A percentile compares a stretch with the other conserved stretches of the same genome.
These are phyloP conservation scores for Opisthocomus hoazin DNA, from an alignment of 2,113 vertebrate genomes.

Conservation along the genomic window DNA sequence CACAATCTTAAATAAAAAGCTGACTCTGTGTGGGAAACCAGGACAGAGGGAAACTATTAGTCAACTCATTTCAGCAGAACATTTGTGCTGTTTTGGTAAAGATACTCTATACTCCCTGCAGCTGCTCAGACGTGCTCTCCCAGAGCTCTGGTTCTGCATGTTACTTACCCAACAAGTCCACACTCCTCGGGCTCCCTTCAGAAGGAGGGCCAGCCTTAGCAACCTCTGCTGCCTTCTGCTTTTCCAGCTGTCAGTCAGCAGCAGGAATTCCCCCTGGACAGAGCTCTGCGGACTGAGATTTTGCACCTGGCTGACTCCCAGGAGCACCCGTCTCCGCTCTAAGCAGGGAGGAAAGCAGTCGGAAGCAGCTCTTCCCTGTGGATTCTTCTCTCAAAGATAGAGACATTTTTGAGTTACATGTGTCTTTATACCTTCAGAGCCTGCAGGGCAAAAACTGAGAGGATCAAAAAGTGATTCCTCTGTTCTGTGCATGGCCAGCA, in stretches of 20 bases:
- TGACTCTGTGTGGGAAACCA: background rate
- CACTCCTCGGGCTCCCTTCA: background rate
- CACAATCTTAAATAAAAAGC: background rate
- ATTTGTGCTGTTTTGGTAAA: background rate
- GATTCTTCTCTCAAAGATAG: background rate
- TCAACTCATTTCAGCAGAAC: conserved; percentile 10
- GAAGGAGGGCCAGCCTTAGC: background rate
- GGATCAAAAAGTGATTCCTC: background rate
- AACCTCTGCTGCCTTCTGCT: background rate
- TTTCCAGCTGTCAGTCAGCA: background rate
- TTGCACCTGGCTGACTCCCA: background rate
- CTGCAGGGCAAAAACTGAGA: background rate
- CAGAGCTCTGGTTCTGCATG: background rate
- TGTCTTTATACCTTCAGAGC: background rate
- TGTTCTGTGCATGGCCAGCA: accelerated
- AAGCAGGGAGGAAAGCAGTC: background rate
- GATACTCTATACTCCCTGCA: background rate
- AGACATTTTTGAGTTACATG: background rate
- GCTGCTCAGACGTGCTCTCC: background rate
- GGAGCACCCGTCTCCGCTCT: background rate
- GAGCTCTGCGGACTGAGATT: background rate
- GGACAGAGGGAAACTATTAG: background rate
- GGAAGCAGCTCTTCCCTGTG: background rate
- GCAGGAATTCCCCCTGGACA: background rate
- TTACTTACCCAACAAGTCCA: background rate